Conservation (phyloP, 1,140 invertebrate genomes). For the Amyelois transitella region DNA sequence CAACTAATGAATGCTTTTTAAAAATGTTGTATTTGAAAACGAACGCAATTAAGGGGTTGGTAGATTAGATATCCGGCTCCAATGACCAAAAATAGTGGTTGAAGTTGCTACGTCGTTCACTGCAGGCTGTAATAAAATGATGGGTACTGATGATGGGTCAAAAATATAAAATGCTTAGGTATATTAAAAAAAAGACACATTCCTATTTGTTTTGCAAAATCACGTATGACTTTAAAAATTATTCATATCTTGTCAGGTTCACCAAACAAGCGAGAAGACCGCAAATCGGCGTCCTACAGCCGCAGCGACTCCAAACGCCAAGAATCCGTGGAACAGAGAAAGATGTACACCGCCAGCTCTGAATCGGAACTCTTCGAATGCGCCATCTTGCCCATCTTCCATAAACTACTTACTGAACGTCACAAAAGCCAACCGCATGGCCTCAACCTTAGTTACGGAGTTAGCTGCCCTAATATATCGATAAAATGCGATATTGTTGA, state of each 20-base stretch:
- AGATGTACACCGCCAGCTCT: conserved; percentile 86
- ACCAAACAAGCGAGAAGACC: conserved; percentile 51
- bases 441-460: conserved; percentile 82
- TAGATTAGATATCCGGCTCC: no score
- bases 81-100: no score
- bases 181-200: no score
- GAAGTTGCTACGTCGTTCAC: no score
- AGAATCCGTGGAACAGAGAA: conserved; percentile 57
- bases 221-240: background rate
- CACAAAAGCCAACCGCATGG: conserved; percentile 79
- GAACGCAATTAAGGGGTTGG: no score
- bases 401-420: conserved; percentile 89
- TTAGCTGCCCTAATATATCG: conserved; percentile 94
- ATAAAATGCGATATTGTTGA: conserved; percentile 97
- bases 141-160: no score
- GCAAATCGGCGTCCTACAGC: conserved; percentile 55
- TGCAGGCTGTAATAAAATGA: no score
- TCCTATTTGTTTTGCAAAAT: no score
- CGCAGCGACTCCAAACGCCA: conserved; percentile 58
- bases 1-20: no score
- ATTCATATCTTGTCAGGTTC: conserved; percentile 36
- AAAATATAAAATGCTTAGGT: no score
- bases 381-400: conserved; percentile 92
- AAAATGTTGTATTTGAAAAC: no score
- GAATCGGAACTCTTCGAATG: conserved; percentile 86